Conservation (phyloP, 2,113 vertebrate species). For the Pitta sordida region DNA sequence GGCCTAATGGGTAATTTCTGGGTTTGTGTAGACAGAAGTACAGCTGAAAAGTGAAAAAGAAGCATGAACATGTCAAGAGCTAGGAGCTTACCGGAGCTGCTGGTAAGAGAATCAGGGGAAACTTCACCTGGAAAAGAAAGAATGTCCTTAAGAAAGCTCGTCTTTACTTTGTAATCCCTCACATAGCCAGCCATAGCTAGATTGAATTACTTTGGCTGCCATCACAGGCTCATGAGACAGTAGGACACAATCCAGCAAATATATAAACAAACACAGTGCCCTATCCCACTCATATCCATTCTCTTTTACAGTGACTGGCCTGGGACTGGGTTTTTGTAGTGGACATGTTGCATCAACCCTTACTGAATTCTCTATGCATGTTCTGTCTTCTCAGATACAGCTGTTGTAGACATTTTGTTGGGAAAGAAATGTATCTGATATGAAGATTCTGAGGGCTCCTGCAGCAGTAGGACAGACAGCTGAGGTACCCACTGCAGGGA, state of each 20-base stretch:
- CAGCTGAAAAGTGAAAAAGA: not conserved
- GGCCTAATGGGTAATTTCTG: not conserved
- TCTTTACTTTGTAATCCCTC: not conserved
- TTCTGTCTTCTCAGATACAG: not conserved
- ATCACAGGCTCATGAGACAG: not conserved
- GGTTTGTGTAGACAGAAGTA: not conserved
- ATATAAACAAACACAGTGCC: not conserved
- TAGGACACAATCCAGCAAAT: not conserved
- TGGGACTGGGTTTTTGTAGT: not conserved
- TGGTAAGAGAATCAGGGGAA: not conserved
- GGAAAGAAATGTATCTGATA: not conserved
- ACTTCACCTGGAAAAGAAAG: conserved; percentile 38
- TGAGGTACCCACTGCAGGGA: not conserved
- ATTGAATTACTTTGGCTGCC: not conserved
- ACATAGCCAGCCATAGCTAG: not conserved
- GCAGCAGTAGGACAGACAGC: not conserved
- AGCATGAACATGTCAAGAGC: not conserved
- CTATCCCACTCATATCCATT: fast-evolving
- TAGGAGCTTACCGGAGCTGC: conserved; percentile 23
- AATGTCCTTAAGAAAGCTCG: not conserved
- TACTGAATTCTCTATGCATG: not conserved
- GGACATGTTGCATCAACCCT: not conserved
- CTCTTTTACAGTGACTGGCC: not conserved
- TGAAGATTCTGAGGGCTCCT: fast-evolving
- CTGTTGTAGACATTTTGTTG: not conserved